phyloP scores from a whole-genome alignment of 2,888 invertebrate genomes.

The Leucophenga montana region DNA sequence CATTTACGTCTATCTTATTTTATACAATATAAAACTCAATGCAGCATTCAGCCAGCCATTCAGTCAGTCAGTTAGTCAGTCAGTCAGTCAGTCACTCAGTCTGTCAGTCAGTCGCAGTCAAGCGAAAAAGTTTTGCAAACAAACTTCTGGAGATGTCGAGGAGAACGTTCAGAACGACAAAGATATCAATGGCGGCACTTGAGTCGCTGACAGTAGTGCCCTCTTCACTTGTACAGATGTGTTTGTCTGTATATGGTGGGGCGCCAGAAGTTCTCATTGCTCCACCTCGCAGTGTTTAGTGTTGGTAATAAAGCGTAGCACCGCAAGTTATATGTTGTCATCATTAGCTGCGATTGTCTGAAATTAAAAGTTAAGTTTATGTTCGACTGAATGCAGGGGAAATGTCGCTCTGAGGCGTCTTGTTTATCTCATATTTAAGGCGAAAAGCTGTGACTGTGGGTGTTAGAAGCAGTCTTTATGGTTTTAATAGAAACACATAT shows the following conservation, averaged over 20 bases:
- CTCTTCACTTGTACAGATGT: not conserved
- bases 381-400: too few species aligned
- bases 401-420: too few species aligned
- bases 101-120: not conserved
- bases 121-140: slow-evolving; percentile 13
- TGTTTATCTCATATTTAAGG: too few species aligned
- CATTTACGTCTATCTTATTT: too few species aligned
- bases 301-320: not conserved
- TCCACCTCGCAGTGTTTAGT: too few species aligned
- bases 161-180: not conserved
- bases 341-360: slow-evolving; percentile 16
- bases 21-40: too few species aligned
- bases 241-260: not conserved
- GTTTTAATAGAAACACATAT: too few species aligned
- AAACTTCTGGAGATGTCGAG: slow-evolving; percentile 1
- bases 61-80: too few species aligned
- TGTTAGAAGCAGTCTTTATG: too few species aligned
- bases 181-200: slow-evolving; percentile 20
- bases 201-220: not conserved
- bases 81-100: too few species aligned
- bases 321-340: not conserved
- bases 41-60: too few species aligned
- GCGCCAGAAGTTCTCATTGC: not conserved
- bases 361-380: slow-evolving; percentile 21
- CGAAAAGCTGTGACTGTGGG: too few species aligned